A percentile compares a stretch with the other conserved stretches of the same genome.
These are phyloP conservation scores for Drosophila algonquin DNA, from an alignment of 2,888 invertebrate genomes.

Conservation along the genomic window DNA sequence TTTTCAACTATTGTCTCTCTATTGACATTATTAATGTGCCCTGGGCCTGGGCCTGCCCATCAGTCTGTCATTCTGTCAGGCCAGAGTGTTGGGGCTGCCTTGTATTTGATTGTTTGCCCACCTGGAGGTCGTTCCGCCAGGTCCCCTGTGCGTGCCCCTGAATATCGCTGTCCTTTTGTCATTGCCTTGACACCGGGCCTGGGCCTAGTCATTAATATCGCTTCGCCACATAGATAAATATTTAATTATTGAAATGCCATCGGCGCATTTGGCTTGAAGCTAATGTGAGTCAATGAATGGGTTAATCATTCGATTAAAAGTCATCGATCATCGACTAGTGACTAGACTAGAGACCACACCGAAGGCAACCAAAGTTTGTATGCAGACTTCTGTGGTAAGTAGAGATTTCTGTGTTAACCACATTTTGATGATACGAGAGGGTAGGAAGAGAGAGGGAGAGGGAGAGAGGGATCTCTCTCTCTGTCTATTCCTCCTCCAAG, in stretches of 20 bases:
- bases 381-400: no score
- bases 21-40: constrained; percentile 72
- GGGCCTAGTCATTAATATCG: constrained; percentile 31
- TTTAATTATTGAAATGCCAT: constrained; percentile 31
- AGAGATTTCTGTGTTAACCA: no score
- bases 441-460: no score
- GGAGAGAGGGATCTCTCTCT: no score
- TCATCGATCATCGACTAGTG: not conserved
- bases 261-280: not conserved
- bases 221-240: constrained; percentile 20
- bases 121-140: constrained; percentile 18
- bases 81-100: not conserved
- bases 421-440: no score
- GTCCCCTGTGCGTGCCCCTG: constrained; percentile 52
- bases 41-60: constrained; percentile 36
- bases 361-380: no score
- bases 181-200: constrained; percentile 28
- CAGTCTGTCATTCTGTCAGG: constrained; percentile 34
- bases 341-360: no score
- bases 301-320: not conserved
- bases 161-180: constrained; percentile 56
- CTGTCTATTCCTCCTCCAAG: no score
- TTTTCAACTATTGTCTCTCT: constrained; percentile 76
- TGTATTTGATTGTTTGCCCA: constrained; percentile 17
- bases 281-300: constrained; percentile 5